Conservation (phyloP, 2,797 vertebrate genomes). For the Taenioides sp. region DNA sequence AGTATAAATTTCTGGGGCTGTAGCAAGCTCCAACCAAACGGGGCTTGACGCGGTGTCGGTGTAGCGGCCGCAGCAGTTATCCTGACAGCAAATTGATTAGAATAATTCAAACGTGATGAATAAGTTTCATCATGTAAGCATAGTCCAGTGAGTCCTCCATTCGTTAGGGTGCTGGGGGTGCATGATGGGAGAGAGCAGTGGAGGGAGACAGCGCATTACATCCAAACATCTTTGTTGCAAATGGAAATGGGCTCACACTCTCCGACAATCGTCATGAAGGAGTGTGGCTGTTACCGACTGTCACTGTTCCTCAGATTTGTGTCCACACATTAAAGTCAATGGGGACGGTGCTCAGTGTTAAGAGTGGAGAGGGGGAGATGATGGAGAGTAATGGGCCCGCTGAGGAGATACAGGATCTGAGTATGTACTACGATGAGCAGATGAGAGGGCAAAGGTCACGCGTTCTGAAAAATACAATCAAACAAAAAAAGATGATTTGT, state of each 20-base stretch:
- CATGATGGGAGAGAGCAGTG: conserved; percentile 65
- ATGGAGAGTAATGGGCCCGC: conserved; percentile 21
- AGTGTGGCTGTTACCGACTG: conserved; percentile 36
- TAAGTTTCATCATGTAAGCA: conserved; percentile 89
- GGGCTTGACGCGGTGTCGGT: conserved; percentile 84
- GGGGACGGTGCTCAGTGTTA: conserved; percentile 27
- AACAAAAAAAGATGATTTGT: no score
- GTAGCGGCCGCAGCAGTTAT: conserved; percentile 85
- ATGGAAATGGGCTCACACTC: conserved; percentile 48
- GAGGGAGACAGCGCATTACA: conserved; percentile 67
- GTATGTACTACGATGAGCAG: neutral
- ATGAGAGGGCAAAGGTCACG: conserved; percentile 19
- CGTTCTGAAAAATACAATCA: neutral
- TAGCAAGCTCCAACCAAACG: conserved; percentile 85
- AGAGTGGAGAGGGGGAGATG: conserved; percentile 17
- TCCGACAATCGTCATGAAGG: conserved; percentile 52
- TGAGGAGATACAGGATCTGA: conserved; percentile 1
- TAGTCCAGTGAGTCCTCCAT: conserved; percentile 60
- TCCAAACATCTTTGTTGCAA: conserved; percentile 61
- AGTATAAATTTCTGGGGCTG: conserved; percentile 78
- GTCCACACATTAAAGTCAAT: conserved; percentile 46
- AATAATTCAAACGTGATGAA: conserved; percentile 96
- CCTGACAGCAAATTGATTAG: conserved; percentile 97
- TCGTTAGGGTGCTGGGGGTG: conserved; percentile 59
- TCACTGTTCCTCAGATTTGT: conserved; percentile 49